Evolutionary conservation across 2,888 invertebrate species (phyloP).

Genomic region (Anoncus sp.): DNA sequence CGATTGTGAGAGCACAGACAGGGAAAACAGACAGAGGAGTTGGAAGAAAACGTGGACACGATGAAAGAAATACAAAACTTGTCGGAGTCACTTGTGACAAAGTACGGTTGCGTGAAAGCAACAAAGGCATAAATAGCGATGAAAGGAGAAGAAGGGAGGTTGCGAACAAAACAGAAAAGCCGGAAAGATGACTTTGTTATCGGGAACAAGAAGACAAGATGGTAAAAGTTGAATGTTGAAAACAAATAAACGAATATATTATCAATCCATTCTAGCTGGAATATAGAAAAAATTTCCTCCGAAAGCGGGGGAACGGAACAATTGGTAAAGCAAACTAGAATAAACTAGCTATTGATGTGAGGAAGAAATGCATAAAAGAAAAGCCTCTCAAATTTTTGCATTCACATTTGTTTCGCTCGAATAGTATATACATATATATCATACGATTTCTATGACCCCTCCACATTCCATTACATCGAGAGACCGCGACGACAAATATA

Average conservation of each 20-base stretch:
- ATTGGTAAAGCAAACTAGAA: too few relatives aligned
- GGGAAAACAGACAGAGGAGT: constrained; percentile 11
- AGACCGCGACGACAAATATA: too few relatives aligned
- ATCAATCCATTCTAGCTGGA: neutral
- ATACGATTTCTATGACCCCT: too few relatives aligned
- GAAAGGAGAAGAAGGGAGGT: neutral
- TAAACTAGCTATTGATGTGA: too few relatives aligned
- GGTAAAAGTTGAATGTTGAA: too few relatives aligned
- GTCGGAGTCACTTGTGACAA: constrained; percentile 2
- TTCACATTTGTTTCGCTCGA: too few relatives aligned
- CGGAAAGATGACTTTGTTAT: neutral
- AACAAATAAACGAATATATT: constrained; percentile 1
- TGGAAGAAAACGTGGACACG: neutral
- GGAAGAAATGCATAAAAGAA: too few relatives aligned
- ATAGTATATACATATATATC: too few relatives aligned
- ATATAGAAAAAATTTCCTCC: too few relatives aligned
- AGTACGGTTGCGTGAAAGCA: constrained; percentile 3
- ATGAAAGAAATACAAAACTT: constrained; percentile 19
- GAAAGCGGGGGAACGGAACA: too few relatives aligned
- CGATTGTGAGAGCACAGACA: constrained; percentile 16
- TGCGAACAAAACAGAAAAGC: neutral
- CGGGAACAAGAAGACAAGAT: neutral
- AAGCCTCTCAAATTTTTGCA: too few relatives aligned
- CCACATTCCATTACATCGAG: too few relatives aligned
- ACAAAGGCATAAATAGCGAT: neutral